phyloP scores from a whole-genome alignment of 2,797 vertebrate species.

The Acanthornis magna region DNA sequence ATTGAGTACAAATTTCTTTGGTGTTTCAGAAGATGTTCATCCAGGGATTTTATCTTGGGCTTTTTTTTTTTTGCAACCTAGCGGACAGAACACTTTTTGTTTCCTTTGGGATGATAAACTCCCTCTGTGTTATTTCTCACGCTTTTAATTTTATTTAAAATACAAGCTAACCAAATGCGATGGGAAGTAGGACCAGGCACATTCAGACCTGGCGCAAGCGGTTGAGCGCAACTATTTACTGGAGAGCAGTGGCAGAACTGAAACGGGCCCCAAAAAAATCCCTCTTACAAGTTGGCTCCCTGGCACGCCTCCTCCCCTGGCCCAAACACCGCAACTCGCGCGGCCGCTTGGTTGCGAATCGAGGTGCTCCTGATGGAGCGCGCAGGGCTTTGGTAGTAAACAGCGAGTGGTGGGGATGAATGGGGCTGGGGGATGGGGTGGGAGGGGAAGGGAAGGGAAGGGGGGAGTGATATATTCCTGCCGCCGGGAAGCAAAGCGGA shows the following conservation, averaged over 20 bases:
- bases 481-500: constrained; percentile 36
- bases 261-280: not conserved
- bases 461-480: constrained; percentile 18
- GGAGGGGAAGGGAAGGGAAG: not conserved
- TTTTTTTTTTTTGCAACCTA: not conserved
- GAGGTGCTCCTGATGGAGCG: not conserved
- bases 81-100: not conserved
- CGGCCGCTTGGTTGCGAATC: not conserved
- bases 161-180: not conserved
- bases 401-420: not conserved
- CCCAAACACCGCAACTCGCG: not conserved
- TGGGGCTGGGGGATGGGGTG: not conserved
- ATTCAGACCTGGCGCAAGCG: not conserved
- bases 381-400: not conserved
- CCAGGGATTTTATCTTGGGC: not conserved
- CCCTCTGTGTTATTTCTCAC: not conserved
- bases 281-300: not conserved
- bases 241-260: not conserved
- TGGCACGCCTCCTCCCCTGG: not conserved
- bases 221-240: not conserved
- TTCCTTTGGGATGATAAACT: not conserved
- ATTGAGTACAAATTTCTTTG: not conserved
- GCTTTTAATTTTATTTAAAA: not conserved
- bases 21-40: not conserved
- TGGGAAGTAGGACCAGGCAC: not conserved